Percentiles rank a stretch among this genome's conserved stretches.
These are phyloP conservation scores for Chionomys nivalis DNA, from an alignment of 2,113 vertebrate species.

Conservation along the genomic window DNA sequence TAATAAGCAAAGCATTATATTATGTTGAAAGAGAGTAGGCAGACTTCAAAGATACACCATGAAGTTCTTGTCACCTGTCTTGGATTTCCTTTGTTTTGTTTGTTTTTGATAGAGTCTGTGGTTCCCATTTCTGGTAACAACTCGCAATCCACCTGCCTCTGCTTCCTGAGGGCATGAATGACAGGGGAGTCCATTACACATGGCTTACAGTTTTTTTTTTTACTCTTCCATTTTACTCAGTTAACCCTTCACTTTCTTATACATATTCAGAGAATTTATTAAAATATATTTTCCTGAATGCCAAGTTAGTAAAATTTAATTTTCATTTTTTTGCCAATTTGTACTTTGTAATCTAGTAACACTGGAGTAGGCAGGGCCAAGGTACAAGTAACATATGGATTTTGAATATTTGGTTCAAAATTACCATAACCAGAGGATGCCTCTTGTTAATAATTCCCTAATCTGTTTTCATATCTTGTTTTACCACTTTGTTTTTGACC, in stretches of 20 bases:
- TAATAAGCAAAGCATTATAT: background rate
- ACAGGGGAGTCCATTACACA: background rate
- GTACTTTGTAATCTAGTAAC: background rate
- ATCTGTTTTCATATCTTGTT: conserved; percentile 32
- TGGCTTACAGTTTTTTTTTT: background rate
- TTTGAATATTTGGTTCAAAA: background rate
- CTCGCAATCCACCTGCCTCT: background rate
- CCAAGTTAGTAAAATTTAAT: background rate
- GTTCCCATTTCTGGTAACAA: background rate
- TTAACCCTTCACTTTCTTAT: background rate
- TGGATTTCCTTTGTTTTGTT: background rate
- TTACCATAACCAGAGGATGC: background rate
- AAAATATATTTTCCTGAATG: background rate
- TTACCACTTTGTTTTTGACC: background rate
- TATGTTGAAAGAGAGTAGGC: background rate
- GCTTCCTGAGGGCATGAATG: background rate
- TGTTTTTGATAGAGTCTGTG: background rate
- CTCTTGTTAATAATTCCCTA: background rate
- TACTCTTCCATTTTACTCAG: background rate
- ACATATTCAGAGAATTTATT: conserved; percentile 6
- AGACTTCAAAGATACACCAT: background rate
- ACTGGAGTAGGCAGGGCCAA: background rate
- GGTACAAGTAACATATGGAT: background rate
- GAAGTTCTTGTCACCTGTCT: background rate
- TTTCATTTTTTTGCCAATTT: background rate